Conservation (phyloP, 2,888 invertebrate species). For the Andricus curvator region DNA sequence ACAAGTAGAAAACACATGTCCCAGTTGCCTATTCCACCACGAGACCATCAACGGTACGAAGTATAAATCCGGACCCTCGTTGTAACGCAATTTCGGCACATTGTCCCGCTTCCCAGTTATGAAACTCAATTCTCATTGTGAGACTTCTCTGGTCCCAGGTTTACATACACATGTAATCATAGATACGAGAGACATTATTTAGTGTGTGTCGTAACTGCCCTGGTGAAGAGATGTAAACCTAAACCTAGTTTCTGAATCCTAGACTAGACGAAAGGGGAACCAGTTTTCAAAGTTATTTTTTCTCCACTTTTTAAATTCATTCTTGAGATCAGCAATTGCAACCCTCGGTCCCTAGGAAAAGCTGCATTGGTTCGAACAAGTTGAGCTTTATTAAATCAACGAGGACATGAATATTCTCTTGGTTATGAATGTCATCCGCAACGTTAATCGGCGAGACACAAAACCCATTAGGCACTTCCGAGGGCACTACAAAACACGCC, state of each 20-base stretch:
- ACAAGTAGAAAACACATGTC: slow-evolving; percentile 73
- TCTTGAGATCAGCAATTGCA: not conserved
- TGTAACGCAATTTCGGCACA: slow-evolving; percentile 72
- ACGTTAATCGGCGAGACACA: slow-evolving; percentile 69
- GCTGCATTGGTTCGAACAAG: not conserved
- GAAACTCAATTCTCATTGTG: slow-evolving; percentile 73
- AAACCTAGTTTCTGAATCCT: slow-evolving; percentile 5
- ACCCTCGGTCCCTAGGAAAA: slow-evolving; percentile 20
- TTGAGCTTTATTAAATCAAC: slow-evolving; percentile 28
- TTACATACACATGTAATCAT: slow-evolving; percentile 35
- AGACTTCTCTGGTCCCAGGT: slow-evolving; percentile 51
- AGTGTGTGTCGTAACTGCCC: not conserved
- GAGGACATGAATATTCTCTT: slow-evolving; percentile 39
- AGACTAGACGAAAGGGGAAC: slow-evolving; percentile 53
- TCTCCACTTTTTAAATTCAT: slow-evolving; percentile 46
- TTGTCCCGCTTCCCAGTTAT: slow-evolving; percentile 70
- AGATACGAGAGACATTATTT: not conserved
- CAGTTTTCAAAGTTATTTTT: slow-evolving; percentile 51
- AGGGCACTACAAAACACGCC: slow-evolving; percentile 58
- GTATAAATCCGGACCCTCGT: slow-evolving; percentile 71
- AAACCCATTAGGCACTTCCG: slow-evolving; percentile 66
- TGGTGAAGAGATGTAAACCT: not conserved
- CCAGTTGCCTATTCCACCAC: slow-evolving; percentile 77
- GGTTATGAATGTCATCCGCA: slow-evolving; percentile 66
- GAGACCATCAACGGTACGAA: slow-evolving; percentile 47